Percentiles rank a stretch among this genome's conserved stretches.
Evolutionary conservation across 2,797 vertebrate species (phyloP).

Genomic region (Otus scops): DNA sequence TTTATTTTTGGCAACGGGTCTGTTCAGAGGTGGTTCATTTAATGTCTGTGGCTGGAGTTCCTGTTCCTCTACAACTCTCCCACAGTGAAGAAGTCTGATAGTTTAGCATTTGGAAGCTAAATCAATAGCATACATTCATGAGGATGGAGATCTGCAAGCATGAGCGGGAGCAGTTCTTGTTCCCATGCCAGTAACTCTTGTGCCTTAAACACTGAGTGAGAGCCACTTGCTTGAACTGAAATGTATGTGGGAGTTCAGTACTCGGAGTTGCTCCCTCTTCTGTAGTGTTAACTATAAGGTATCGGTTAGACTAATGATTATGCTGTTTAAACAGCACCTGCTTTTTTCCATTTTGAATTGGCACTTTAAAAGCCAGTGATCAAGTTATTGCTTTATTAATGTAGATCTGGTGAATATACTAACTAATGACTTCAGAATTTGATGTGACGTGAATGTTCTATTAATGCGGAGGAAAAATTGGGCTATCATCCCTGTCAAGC

Average conservation of each 20-base stretch:
- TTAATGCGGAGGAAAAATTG: constrained; percentile 43
- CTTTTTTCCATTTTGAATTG: constrained; percentile 14
- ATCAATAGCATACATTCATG: neutral
- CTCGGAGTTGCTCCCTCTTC: neutral
- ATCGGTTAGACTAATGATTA: constrained; percentile 46
- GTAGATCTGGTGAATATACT: constrained; percentile 52
- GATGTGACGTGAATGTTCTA: constrained; percentile 45
- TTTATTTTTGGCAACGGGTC: neutral
- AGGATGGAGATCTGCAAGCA: neutral
- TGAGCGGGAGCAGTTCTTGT: neutral
- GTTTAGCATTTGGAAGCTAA: neutral
- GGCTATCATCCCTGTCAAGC: constrained; percentile 24
- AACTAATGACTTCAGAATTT: constrained; percentile 66
- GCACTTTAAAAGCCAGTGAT: constrained; percentile 51
- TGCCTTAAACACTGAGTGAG: neutral
- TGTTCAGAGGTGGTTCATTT: neutral
- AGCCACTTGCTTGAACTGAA: neutral
- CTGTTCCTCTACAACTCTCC: neutral
- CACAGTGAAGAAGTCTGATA: neutral
- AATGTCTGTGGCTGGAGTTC: neutral
- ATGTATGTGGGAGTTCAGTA: constrained; percentile 17
- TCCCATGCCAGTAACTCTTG: neutral
- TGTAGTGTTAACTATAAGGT: neutral
- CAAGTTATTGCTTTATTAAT: constrained; percentile 54
- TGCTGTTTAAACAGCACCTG: constrained; percentile 43